phyloP scores from a whole-genome alignment of 2,113 vertebrate genomes.

The Sisor rabdophorus region DNA sequence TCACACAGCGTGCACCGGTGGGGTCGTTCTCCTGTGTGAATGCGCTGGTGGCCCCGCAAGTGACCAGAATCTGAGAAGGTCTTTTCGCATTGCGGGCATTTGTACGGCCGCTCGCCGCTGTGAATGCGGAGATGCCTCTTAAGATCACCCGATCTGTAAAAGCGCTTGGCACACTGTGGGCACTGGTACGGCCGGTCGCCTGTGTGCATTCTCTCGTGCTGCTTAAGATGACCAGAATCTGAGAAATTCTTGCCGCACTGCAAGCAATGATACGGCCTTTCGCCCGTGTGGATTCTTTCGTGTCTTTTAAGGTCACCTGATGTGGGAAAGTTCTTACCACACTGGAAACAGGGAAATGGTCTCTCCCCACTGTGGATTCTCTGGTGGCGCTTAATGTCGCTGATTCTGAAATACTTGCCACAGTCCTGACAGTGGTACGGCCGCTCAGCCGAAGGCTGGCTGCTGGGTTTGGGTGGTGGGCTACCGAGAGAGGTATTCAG shows the following conservation, averaged over 20 bases:
- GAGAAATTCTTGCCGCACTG: constrained; percentile 49
- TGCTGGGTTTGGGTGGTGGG: constrained; percentile 25
- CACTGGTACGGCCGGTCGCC: constrained; percentile 50
- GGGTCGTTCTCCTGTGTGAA: constrained; percentile 41
- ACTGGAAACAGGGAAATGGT: constrained; percentile 50
- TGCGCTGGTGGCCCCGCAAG: constrained; percentile 48
- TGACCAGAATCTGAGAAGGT: constrained; percentile 47
- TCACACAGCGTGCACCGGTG: constrained; percentile 47
- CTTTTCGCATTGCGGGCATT: constrained; percentile 42
- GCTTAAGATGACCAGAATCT: constrained; percentile 40
- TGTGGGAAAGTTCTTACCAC: constrained; percentile 46
- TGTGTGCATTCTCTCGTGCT: constrained; percentile 48
- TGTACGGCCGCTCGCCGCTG: constrained; percentile 45
- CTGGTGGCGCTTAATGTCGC: constrained; percentile 50
- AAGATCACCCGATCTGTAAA: constrained; percentile 46
- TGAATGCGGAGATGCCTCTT: constrained; percentile 45
- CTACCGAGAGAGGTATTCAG: constrained; percentile 14
- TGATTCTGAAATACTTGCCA: constrained; percentile 46
- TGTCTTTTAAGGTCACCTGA: constrained; percentile 44
- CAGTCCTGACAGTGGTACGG: constrained; percentile 50
- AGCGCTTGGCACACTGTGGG: constrained; percentile 44
- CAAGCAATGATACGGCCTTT: constrained; percentile 44
- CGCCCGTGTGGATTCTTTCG: constrained; percentile 48
- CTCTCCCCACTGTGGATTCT: constrained; percentile 48
- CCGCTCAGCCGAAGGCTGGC: constrained; percentile 37